Base-by-base conservation (phyloP, 2,888 invertebrate species). In the Acrocyrtus sp. region DNA sequence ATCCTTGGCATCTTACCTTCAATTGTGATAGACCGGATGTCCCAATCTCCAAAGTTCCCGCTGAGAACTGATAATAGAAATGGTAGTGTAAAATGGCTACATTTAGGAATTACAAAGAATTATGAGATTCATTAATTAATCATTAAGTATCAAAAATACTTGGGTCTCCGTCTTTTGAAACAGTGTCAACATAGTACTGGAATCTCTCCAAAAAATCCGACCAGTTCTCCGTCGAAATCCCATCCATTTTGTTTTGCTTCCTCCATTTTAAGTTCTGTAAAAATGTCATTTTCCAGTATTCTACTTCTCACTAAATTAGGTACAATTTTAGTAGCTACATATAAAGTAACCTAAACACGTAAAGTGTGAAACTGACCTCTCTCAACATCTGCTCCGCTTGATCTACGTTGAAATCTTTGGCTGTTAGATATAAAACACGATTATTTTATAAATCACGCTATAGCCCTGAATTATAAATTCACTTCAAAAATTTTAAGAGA, bases 1-100 rank as follows among this genome's bases (percentile, higher is more conserved):
- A 63, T 43, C 15, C 63, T 34, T 12, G 57, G 56, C 70, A 72
- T 63, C 58, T 51, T 72, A 5, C 70, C 70, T 2, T 57, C 48
- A 2, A 72, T 21, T 0, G 63, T 57, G 1, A 51, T 19, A 3
- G 29, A 26, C 26, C 69, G 24, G 21, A 72, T 48, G 17, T 72
- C 54, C 70, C 70, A 72, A 10, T 27, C 47, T 6, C 57, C 72
- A 41, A 72, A 45, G 26, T 57, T 56, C 4, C 57, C 0, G 0
- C 51, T 63, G 5, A 63, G 63, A 15, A 72, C 21, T 15, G 70
- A 63, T 24, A 63, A 45, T 5, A 5, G 12, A 17, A n/a, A n/a
- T n/a, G 17, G 17, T 17, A n/a, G 12, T 45, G n/a, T 17, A 45
- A 45, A 45, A 6, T 17, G 45, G 12, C 12, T 15, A 5, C 45